Evolutionary conservation across 2,888 invertebrate species (phyloP).

Genomic region (Lepas anatifera): DNA sequence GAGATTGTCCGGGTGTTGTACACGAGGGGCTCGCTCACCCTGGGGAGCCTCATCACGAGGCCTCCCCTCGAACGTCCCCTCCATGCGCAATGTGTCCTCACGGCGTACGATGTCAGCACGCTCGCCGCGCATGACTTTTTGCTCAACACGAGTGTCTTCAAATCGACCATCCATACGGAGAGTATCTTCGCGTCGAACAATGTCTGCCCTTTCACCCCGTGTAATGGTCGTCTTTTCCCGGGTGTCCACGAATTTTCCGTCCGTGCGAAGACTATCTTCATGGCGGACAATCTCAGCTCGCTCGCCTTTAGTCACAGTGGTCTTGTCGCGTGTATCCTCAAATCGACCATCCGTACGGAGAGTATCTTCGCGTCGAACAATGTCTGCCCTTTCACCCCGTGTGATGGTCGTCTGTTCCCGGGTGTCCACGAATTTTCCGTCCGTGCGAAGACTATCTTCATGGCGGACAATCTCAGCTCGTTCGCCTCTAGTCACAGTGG

Average conservation of each 20-base stretch:
- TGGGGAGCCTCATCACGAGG: constrained; percentile 36
- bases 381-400: constrained; percentile 19
- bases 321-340: not conserved
- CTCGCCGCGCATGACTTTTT: not conserved
- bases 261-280: constrained; percentile 28
- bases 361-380: constrained; percentile 22
- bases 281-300: constrained; percentile 27
- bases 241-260: not conserved
- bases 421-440: constrained; percentile 29
- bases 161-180: constrained; percentile 43
- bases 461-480: constrained; percentile 24
- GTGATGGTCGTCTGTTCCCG: constrained; percentile 13
- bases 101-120: not conserved
- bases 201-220: not conserved
- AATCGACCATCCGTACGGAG: constrained; percentile 24
- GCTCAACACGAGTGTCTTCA: constrained; percentile 26
- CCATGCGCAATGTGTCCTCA: not conserved
- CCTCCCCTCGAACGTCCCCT: constrained; percentile 29
- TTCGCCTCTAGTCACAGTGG: constrained; percentile 20
- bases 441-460: constrained; percentile 29
- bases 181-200: constrained; percentile 30
- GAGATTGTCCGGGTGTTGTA: constrained; percentile 37
- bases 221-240: not conserved
- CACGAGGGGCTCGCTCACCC: constrained; percentile 29
- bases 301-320: constrained; percentile 28